Percentiles rank a stretch among this genome's conserved stretches.
These are phyloP conservation scores for Dromococcyx pavoninus DNA, from an alignment of 2,797 vertebrate genomes.

Conservation along the genomic window DNA sequence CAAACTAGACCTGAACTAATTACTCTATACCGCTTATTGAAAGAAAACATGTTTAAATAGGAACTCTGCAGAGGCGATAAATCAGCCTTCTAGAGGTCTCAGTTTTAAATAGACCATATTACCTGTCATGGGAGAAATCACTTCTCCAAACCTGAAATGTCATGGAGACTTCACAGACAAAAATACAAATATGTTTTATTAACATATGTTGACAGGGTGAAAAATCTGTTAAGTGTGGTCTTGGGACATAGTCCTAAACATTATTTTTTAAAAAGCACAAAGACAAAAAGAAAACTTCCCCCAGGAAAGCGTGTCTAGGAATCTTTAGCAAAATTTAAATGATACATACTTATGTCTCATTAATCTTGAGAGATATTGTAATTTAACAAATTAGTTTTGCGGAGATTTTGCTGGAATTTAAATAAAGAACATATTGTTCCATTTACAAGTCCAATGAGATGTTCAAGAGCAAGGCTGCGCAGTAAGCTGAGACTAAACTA, in stretches of 20 bases:
- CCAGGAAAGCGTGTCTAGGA: neutral
- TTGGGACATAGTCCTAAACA: neutral
- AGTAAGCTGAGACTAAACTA: neutral
- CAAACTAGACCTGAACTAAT: neutral
- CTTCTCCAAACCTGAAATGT: neutral
- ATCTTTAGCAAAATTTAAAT: neutral
- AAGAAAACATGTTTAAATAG: neutral
- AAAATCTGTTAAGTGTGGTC: neutral
- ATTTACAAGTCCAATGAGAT: neutral
- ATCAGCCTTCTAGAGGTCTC: neutral
- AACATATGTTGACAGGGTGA: neutral
- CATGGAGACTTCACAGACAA: neutral
- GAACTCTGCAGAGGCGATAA: neutral
- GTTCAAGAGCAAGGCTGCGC: neutral
- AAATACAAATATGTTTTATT: neutral
- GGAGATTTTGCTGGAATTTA: neutral
- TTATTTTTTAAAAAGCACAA: neutral
- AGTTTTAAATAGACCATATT: neutral
- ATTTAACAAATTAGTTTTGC: neutral
- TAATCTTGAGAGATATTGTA: neutral
- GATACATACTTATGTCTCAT: fast-evolving
- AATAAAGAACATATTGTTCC: neutral
- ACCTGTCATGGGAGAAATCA: neutral
- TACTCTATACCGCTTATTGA: neutral
- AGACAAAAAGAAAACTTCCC: neutral